These are phyloP conservation scores for Ochotona curzoniae DNA, from an alignment of 2,113 vertebrate species.

Conservation along the genomic window DNA sequence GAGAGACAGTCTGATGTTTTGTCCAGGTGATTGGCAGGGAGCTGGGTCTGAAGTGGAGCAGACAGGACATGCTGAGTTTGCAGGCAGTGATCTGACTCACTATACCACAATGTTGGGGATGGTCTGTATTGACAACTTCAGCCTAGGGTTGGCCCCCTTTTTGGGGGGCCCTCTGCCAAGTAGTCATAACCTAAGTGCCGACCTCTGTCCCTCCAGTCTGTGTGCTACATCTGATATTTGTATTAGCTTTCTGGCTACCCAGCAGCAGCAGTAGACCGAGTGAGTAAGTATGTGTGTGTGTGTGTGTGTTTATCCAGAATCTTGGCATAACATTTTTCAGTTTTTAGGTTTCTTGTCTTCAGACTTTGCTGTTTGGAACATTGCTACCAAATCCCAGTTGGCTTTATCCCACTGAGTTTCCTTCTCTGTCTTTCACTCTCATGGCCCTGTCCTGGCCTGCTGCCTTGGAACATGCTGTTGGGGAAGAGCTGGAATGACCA, in stretches of 20 bases:
- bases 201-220: not conserved
- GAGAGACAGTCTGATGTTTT: too few relatives aligned
- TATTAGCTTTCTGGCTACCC: not conserved
- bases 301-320: not conserved
- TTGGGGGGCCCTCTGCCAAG: not conserved
- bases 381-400: not conserved
- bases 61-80: too few relatives aligned
- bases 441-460: not conserved
- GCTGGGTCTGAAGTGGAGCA: too few relatives aligned
- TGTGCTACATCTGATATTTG: not conserved
- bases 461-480: not conserved
- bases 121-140: not conserved
- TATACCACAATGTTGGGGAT: not conserved
- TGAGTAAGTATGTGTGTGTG: too few relatives aligned
- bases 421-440: not conserved
- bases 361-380: not conserved
- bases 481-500: not conserved
- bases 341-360: not conserved
- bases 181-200: not conserved
- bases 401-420: not conserved
- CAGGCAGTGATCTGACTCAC: too few relatives aligned
- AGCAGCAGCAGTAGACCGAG: not conserved
- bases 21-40: too few relatives aligned
- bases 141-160: not conserved
- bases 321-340: not conserved